Evolutionary conservation across 2,797 vertebrate genomes (phyloP).

Genomic region (Galaxias olidus): DNA sequence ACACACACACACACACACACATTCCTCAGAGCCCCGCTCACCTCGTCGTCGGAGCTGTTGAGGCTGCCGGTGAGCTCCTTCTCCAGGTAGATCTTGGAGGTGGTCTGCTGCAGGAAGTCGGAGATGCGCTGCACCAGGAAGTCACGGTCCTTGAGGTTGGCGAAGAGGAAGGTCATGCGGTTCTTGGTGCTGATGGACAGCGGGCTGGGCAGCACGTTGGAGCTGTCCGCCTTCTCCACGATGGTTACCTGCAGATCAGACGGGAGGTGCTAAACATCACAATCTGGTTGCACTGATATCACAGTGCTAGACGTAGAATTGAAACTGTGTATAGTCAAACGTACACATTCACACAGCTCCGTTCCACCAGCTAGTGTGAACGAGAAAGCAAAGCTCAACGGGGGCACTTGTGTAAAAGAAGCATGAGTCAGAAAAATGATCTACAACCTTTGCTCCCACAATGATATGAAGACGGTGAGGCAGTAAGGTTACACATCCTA

Average conservation of each 20-base stretch:
- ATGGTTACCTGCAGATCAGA: constrained; percentile 90
- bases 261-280: background rate
- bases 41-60: constrained; percentile 93
- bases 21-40: constrained; percentile 36
- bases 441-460: too few relatives aligned
- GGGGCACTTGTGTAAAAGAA: too few relatives aligned
- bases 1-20: background rate
- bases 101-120: constrained; percentile 95
- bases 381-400: too few relatives aligned
- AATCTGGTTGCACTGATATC: background rate
- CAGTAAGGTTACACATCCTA: too few relatives aligned
- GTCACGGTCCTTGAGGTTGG: constrained; percentile 95
- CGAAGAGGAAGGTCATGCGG: constrained; percentile 96
- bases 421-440: too few relatives aligned
- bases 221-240: constrained; percentile 97
- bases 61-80: constrained; percentile 86
- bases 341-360: background rate
- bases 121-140: constrained; percentile 98
- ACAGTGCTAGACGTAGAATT: too few relatives aligned
- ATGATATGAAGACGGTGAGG: too few relatives aligned
- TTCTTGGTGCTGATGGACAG: constrained; percentile 98
- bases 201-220: constrained; percentile 92
- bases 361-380: too few relatives aligned
- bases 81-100: constrained; percentile 89
- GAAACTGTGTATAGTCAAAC: too few relatives aligned